These are phyloP conservation scores for Pithys albifrons DNA, from an alignment of 2,113 vertebrate species.

Conservation along the genomic window DNA sequence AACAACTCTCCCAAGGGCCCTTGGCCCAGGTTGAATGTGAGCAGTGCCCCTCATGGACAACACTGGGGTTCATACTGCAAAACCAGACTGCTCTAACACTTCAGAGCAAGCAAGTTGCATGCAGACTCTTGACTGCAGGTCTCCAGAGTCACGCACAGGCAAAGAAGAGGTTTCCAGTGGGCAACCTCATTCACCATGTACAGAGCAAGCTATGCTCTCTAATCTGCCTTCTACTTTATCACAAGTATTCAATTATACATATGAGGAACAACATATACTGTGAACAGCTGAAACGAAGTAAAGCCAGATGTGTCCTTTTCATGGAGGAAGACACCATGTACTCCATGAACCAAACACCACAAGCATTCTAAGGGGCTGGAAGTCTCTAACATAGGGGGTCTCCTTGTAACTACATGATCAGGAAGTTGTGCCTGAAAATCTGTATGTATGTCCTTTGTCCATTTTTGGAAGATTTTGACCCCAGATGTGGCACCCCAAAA, in stretches of 20 bases:
- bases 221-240: neutral
- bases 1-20: neutral
- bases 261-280: neutral
- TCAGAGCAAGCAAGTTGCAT: neutral
- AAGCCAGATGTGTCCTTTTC: neutral
- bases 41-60: neutral
- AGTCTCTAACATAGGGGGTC: neutral
- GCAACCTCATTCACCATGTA: neutral
- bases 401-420: neutral
- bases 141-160: neutral
- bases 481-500: neutral
- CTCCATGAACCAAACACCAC: neutral
- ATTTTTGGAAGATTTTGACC: neutral
- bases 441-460: rapidly evolving
- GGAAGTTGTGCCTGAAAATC: neutral
- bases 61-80: neutral
- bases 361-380: neutral
- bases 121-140: neutral
- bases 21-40: neutral
- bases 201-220: neutral
- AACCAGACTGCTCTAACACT: neutral
- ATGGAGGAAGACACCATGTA: neutral
- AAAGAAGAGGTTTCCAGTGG: neutral
- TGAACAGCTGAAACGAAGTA: neutral
- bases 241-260: neutral